phyloP scores from a whole-genome alignment of 2,888 invertebrate species.

The Latrodectus hesperus region DNA sequence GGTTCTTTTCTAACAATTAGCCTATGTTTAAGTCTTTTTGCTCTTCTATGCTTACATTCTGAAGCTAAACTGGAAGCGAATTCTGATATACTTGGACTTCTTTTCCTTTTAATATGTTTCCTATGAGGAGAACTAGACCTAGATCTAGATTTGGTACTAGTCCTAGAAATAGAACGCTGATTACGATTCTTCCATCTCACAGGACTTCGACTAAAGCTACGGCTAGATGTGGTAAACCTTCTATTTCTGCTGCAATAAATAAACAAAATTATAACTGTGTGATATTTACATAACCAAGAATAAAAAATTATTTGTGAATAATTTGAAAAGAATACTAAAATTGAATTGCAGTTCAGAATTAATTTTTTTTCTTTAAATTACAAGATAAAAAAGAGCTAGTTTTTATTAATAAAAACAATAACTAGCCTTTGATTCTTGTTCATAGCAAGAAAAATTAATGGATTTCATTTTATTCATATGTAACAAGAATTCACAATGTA shows the following conservation, averaged over 20 bases:
- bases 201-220: constrained; percentile 63
- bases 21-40: constrained; percentile 65
- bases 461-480: no score
- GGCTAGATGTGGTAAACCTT: constrained; percentile 37
- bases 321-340: no score
- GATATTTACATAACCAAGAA: no score
- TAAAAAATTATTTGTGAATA: no score
- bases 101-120: constrained; percentile 54
- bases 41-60: constrained; percentile 74
- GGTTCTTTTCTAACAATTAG: constrained; percentile 46
- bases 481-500: no score
- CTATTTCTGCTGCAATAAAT: constrained; percentile 35
- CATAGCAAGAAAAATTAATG: no score
- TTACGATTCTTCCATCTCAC: constrained; percentile 34
- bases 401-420: no score
- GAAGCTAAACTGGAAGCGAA: constrained; percentile 74
- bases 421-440: no score
- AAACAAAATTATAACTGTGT: not conserved
- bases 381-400: no score
- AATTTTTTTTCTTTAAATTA: no score
- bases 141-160: constrained; percentile 65
- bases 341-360: no score
- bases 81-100: constrained; percentile 71
- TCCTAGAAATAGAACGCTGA: constrained; percentile 55
- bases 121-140: constrained; percentile 68